These are phyloP conservation scores for Strigamia crassipes DNA, from an alignment of 2,888 invertebrate species.

Conservation along the genomic window DNA sequence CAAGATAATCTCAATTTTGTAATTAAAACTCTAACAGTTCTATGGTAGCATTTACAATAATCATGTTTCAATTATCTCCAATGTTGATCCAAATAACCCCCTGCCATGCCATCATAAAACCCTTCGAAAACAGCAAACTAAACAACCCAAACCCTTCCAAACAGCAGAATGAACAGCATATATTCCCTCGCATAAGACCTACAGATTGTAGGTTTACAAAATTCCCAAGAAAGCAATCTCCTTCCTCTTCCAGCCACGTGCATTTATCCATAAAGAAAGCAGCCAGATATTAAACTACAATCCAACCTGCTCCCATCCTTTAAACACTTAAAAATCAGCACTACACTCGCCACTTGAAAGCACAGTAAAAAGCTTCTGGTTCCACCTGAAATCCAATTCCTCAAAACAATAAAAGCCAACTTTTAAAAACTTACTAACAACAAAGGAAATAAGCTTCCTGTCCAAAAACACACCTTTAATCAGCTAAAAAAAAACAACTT, in stretches of 20 bases:
- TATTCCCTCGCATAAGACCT: too few species aligned
- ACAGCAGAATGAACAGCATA: too few species aligned
- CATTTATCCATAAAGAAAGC: not conserved
- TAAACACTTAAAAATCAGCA: slow-evolving; percentile 15
- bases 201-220: not conserved
- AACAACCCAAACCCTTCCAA: too few species aligned
- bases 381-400: not conserved
- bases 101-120: too few species aligned
- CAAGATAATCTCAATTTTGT: too few species aligned
- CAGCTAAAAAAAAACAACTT: too few species aligned
- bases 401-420: not conserved
- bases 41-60: too few species aligned
- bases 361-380: not conserved
- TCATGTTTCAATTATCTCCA: too few species aligned
- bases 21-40: too few species aligned
- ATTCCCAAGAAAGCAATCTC: not conserved
- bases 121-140: too few species aligned
- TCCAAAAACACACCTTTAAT: too few species aligned
- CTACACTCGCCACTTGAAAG: not conserved
- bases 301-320: not conserved
- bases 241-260: not conserved
- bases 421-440: not conserved
- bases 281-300: not conserved
- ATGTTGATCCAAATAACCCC: too few species aligned
- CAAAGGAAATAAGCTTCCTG: not conserved